Evolutionary conservation across 2,888 invertebrate genomes (phyloP), one percentile per base, ranked within the genome.

Genomic region (Cheilosia pagana): DNA sequence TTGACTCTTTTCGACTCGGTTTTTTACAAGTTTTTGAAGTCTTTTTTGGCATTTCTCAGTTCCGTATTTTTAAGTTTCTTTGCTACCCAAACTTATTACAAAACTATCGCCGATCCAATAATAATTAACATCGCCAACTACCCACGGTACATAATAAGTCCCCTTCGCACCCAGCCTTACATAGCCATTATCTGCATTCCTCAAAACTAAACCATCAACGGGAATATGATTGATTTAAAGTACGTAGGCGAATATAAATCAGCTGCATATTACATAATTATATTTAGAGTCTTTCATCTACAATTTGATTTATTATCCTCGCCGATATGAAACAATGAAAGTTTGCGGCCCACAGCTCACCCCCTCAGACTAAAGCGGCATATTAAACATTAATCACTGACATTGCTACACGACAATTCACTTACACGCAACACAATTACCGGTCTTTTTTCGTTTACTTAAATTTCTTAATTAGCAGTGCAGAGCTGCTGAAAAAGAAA

Each of bases 381-480:
- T 75, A 75, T 65, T 59, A 19, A 81, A 71, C 85, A 85, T 85
- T 85, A 85, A 85, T 85, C 85, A 85, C 79, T 85, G 81, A 85
- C 85, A 85, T 81, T 50, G 85, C 81, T 79, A 85, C 81, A 85
- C 85, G 81, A 76, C 81, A 81, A 85, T 85, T 85, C 76, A 81
- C 85, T 85, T 81, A 68, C 85, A 85, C 75, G 85, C 81, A 85
- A 81, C 75, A 48, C 71, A 72, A 43, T 62, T 78, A 83, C 60
- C 55, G 31, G 81, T 67, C n/a, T 57, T 76, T 79, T 55, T 72
- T 48, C 57, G 53, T 79, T 85, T 45, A 31, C 45, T 85, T 76
- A 79, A 85, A 79, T 81, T 79, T 85, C 85, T 79, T 85, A 85
- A 79, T 85, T 76, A 85, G 65, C 48, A 62, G 35, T 28, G 41